Base-by-base conservation (phyloP, 2,113 vertebrate species). In the Spermophilus dauricus region DNA sequence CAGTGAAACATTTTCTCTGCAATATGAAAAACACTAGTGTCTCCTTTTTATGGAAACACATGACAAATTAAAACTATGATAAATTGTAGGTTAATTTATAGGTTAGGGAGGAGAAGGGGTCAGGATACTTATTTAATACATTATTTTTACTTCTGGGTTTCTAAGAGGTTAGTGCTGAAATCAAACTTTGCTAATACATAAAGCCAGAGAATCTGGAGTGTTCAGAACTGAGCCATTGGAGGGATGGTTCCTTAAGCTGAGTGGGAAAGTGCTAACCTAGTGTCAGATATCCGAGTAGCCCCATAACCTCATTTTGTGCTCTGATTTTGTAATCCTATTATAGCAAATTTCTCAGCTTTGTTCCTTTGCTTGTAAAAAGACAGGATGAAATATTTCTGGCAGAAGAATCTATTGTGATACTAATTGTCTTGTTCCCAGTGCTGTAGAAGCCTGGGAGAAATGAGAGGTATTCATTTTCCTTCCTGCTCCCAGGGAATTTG, bases 81-180 rank as follows among this genome's bases (percentile, higher is more conserved):
- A 34, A 67, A 85, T 11, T 61, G 51, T 45, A 65, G 11, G 13
- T 17, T 63, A 53, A 69, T 20, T 56, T 56, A 89, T 37, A 91
- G 22, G n/a, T 14, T 13, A 78, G 28, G 42, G 39, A 86, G 13
- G 32, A 11, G n/a, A 86, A 67, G 39, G 26, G 30, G 6, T 72
- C 20, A 94, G 28, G 63, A 45, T 61, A 42, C 51, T 96, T 77
- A 96, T 39, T 77, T 89, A 76, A n/a, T 67, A 96, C 2, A 81
- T 3, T 82, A 72, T 75, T 86, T 73, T 70, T 91, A 75, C 6
- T 89, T 86, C 0, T 11, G 1, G 28, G 16, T 78, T 91, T 95
- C 61, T 70, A 82, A 82, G n/a, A n/a, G 24, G n/a, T 93, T 77
- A 39, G 53, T 45, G 13, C 18, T 78, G 16, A 81, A 86, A 73